A percentile compares a stretch with the other conserved stretches of the same genome.
phyloP scores from a whole-genome alignment of 2,113 vertebrate genomes.

The Brachyhypopomus occidentalis region DNA sequence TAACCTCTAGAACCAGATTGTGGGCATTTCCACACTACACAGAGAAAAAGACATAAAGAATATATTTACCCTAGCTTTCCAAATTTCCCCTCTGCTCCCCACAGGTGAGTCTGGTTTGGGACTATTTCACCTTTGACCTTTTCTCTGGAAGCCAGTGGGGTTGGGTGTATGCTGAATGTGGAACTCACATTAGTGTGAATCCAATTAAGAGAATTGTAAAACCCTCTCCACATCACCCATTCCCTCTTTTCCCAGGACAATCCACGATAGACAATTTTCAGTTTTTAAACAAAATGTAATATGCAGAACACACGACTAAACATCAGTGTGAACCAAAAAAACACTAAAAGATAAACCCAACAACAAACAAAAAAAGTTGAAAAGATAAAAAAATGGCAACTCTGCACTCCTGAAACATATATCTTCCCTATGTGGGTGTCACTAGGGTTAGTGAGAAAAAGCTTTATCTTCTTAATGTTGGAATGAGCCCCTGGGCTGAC shows the following conservation, averaged over 20 bases:
- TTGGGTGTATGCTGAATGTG: neutral
- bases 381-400: neutral
- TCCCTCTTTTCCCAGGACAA: neutral
- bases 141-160: slow-evolving; percentile 35
- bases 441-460: neutral
- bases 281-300: neutral
- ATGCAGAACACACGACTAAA: too few relatives aligned
- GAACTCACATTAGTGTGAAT: neutral
- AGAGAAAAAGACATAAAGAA: slow-evolving; percentile 69
- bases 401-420: neutral
- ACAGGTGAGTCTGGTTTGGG: slow-evolving; percentile 10
- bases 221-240: neutral
- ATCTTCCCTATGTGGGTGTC: neutral
- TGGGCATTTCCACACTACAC: slow-evolving; percentile 63
- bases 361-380: too few relatives aligned
- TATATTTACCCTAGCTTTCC: too few relatives aligned
- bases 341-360: too few relatives aligned
- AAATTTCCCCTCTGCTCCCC: too few relatives aligned
- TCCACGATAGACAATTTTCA: neutral
- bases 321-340: too few relatives aligned
- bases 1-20: slow-evolving; percentile 58
- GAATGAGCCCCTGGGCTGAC: slow-evolving; percentile 18
- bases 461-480: neutral
- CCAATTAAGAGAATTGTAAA: neutral
- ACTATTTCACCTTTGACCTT: slow-evolving; percentile 27